Conservation (phyloP, 2,888 invertebrate species). For the Drosophila lacicola region DNA sequence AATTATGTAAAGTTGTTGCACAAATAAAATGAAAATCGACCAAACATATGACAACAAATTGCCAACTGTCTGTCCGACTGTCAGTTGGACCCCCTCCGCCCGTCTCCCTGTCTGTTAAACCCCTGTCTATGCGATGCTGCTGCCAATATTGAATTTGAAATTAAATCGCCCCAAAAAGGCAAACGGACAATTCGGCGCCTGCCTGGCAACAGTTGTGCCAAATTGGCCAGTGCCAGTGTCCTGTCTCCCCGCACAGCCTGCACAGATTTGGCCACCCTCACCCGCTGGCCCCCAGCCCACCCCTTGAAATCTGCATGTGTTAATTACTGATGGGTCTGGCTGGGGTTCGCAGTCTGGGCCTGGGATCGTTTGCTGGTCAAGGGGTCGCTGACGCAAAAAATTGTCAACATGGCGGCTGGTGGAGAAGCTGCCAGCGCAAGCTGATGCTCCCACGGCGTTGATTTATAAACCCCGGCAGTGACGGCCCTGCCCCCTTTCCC, state of each 20-base stretch:
- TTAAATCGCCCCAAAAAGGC: conserved; percentile 65
- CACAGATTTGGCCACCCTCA: conserved; percentile 27
- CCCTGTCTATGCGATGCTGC: conserved; percentile 29
- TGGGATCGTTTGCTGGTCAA: conserved; percentile 51
- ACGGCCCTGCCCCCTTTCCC: background rate
- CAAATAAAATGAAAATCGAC: conserved; percentile 70
- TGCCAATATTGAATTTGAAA: conserved; percentile 81
- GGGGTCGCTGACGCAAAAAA: conserved; percentile 63
- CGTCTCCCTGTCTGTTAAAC: conserved; percentile 18
- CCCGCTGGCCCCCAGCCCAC: background rate
- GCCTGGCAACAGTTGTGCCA: conserved; percentile 77
- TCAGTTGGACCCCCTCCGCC: background rate
- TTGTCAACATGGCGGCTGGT: conserved; percentile 74
- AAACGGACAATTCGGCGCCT: conserved; percentile 57
- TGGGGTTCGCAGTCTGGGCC: conserved; percentile 22
- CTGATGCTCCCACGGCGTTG: conserved; percentile 64
- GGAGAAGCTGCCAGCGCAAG: conserved; percentile 71
- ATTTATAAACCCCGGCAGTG: conserved; percentile 70
- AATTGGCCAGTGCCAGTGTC: conserved; percentile 57
- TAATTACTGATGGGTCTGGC: conserved; percentile 66
- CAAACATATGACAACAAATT: conserved; percentile 74
- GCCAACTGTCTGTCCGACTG: conserved; percentile 29
- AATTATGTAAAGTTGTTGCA: conserved; percentile 70
- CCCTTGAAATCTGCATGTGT: conserved; percentile 76
- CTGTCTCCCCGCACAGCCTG: background rate